Evolutionary conservation across 2,113 vertebrate species (phyloP).

Genomic region (Otolemur garnettii): DNA sequence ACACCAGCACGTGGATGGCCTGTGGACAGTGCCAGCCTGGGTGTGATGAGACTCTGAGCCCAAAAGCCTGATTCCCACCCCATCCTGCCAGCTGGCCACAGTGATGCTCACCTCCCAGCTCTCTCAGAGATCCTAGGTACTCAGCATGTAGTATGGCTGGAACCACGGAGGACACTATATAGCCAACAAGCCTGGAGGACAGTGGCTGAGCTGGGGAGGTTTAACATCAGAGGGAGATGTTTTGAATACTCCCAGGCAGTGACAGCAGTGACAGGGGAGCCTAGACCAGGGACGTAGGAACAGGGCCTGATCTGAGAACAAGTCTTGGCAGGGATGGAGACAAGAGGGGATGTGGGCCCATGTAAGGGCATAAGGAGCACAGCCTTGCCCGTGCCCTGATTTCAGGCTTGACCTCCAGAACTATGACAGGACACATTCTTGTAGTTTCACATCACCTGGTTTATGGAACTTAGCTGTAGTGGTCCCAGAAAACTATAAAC

Average conservation of each 20-base stretch:
- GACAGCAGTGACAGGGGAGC: no score
- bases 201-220: no score
- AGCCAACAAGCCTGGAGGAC: not conserved
- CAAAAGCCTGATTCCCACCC: not conserved
- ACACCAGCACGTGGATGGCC: no score
- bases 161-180: not conserved
- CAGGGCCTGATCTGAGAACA: not conserved
- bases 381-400: not conserved
- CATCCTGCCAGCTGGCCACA: not conserved
- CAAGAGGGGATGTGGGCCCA: no score
- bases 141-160: not conserved
- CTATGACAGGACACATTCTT: not conserved
- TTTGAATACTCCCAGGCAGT: not conserved
- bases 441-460: not conserved
- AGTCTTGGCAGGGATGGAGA: not conserved
- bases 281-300: no score
- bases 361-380: fast-evolving
- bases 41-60: no score
- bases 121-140: no score
- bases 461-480: not conserved
- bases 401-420: not conserved
- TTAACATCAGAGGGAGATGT: no score
- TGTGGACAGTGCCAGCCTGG: no score
- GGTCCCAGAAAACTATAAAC: not conserved
- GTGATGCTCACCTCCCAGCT: not conserved